Percentiles rank a stretch among this genome's conserved stretches.
phyloP scores from a whole-genome alignment of 2,888 invertebrate genomes.

The Ophioninae sp. region DNA sequence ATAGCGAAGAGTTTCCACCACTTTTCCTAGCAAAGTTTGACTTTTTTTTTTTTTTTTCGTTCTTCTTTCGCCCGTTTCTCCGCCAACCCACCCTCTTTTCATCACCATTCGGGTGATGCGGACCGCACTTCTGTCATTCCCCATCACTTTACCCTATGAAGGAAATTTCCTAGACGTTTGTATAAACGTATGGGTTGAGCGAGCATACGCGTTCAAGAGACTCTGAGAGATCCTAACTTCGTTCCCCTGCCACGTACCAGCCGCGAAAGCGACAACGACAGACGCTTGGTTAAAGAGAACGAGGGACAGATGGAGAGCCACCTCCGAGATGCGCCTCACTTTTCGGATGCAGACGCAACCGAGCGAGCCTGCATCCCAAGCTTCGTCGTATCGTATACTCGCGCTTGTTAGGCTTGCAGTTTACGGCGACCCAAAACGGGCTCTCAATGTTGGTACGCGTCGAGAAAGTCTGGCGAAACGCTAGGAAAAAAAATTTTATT shows the following conservation, averaged over 20 bases:
- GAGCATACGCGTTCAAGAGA: conserved; percentile 3
- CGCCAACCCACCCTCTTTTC: not conserved
- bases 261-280: not conserved
- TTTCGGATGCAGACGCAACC: not conserved
- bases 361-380: not conserved
- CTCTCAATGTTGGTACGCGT: not conserved
- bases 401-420: conserved; percentile 32
- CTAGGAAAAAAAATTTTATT: not conserved
- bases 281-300: not conserved
- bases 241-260: conserved; percentile 5
- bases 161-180: conserved; percentile 34
- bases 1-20: conserved; percentile 15
- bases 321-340: not conserved
- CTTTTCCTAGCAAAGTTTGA: conserved; percentile 12
- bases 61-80: not conserved
- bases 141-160: conserved; percentile 38
- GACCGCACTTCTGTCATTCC: conserved; percentile 35
- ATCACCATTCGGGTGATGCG: not conserved
- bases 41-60: not conserved
- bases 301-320: not conserved
- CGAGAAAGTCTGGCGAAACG: too few relatives aligned
- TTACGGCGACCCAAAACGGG: conserved; percentile 3
- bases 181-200: conserved; percentile 6
- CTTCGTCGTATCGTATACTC: conserved; percentile 22
- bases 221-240: not conserved